Evolutionary conservation across 2,113 vertebrate genomes (phyloP).

Genomic region (Daphoenositta chrysoptera): DNA sequence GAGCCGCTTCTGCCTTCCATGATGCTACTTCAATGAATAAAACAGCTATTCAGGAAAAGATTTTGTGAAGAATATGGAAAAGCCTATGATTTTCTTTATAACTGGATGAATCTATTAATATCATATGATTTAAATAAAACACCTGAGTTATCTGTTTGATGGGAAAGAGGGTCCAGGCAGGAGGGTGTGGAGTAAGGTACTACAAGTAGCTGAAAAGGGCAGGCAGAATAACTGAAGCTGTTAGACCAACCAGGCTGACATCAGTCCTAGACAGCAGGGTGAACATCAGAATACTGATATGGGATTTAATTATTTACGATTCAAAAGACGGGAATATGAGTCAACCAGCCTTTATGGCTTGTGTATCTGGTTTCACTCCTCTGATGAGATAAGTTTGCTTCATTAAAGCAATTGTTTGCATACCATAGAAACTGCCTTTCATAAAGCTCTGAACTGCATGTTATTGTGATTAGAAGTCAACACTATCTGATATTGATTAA

Average conservation of each 20-base stretch:
- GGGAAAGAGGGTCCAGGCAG: neutral
- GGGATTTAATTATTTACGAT: neutral
- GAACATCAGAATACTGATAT: neutral
- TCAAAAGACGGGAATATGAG: neutral
- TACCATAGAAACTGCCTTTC: neutral
- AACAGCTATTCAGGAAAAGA: neutral
- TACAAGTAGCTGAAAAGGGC: neutral
- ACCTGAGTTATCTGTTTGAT: neutral
- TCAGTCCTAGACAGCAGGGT: neutral
- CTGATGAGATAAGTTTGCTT: neutral
- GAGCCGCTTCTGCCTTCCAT: neutral
- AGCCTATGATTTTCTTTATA: neutral
- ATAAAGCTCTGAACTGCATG: neutral
- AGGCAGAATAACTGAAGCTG: neutral
- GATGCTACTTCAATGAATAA: neutral
- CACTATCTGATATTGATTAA: neutral
- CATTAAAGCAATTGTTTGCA: neutral
- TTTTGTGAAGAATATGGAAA: neutral
- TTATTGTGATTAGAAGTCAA: neutral
- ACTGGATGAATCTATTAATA: neutral
- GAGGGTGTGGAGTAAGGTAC: neutral
- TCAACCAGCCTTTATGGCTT: neutral
- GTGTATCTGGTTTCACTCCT: neutral
- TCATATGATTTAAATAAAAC: neutral
- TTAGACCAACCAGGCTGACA: neutral